A percentile compares a stretch with the other conserved stretches of the same genome.
These are phyloP conservation scores for Diprion similis DNA, from an alignment of 1,140 invertebrate species.

Conservation along the genomic window DNA sequence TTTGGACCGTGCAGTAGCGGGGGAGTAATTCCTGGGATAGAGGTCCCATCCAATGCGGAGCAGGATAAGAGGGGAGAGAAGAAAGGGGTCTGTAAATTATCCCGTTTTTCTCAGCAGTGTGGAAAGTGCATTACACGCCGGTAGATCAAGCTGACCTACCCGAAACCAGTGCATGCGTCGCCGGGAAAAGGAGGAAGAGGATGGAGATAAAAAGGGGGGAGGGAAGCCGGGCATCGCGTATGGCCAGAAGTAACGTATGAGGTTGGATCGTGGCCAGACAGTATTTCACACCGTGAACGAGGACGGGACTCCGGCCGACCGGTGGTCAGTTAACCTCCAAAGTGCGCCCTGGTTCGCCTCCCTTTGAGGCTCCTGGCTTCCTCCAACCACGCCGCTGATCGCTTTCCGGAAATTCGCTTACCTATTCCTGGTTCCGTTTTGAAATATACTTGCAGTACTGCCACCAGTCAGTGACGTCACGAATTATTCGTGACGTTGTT, in stretches of 20 bases:
- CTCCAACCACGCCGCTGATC: no score
- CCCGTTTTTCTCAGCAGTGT: slow-evolving; percentile 23
- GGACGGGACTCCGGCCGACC: slow-evolving; percentile 24
- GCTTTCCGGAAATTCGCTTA: no score
- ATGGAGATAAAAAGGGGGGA: slow-evolving; percentile 18
- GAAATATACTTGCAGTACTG: no score
- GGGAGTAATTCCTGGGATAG: slow-evolving; percentile 28
- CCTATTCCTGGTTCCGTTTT: no score
- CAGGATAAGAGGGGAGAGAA: no score
- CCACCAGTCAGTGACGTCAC: no score
- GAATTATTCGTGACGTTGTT: no score
- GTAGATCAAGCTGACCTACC: slow-evolving; percentile 24
- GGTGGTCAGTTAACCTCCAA: slow-evolving; percentile 45
- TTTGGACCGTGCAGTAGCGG: no score
- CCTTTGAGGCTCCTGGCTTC: no score
- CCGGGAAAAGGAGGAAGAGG: slow-evolving; percentile 8
- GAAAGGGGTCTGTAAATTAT: slow-evolving; percentile 17
- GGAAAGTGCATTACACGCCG: slow-evolving; percentile 6
- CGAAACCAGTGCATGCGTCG: neutral
- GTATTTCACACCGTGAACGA: slow-evolving; percentile 48
- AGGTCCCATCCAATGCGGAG: neutral
- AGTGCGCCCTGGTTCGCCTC: neutral
- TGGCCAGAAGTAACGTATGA: slow-evolving; percentile 48
- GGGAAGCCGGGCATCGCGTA: slow-evolving; percentile 44
- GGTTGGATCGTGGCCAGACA: slow-evolving; percentile 50